Base-by-base conservation (phyloP, 92 coral and sea anemone genomes). In the Epizoanthus ramosus region DNA sequence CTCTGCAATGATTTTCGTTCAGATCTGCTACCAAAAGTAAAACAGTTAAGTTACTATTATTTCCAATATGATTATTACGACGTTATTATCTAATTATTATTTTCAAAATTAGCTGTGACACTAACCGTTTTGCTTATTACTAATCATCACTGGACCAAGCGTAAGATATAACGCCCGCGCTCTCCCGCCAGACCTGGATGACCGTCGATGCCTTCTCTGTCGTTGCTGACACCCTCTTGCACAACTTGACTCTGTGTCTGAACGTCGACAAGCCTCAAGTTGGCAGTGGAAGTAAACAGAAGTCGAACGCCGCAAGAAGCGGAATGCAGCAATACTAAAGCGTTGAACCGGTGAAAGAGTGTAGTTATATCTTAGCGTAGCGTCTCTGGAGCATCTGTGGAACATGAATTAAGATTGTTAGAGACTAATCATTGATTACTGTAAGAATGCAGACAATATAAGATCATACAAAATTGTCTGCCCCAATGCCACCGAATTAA, bases 321-420 rank as follows among this genome's bases (percentile, higher is more conserved):
- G 90, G 74, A 93, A 93, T 17, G 97, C 89, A 75, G 86, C 74
- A 43, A 93, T 79, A 39, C 84, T 90, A 71, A 93, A 93, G 57
- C 86, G 89, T 39, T 93, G 97, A 37, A 57, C 69, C 6, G 94
- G 58, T 1, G 92, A 83, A n/a, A 88, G 79, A 25, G 68, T 58
- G 87, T 93, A 93, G 80, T 64, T 33, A 70, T 85, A 90, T n/a
- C 45, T 74, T 14, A 93, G 80, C 18, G 92, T 83, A 0, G 84
- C 63, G 63, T 93, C 97, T 17, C 88, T 86, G 19, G 94, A 53
- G n/a, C 97, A 93, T 14, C 97, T 93, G 90, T 35, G 71, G 24
- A 25, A 43, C 25, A 37, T 41, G 13, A 61, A 41, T 6, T 28
- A 56, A 57, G 54, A 2, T 50, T 9, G 54, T 50, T 50, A 50